A percentile compares a stretch with the other conserved stretches of the same genome.
Conservation (phyloP, 2,888 invertebrate species). For the Phyllotreta cruciferae region DNA sequence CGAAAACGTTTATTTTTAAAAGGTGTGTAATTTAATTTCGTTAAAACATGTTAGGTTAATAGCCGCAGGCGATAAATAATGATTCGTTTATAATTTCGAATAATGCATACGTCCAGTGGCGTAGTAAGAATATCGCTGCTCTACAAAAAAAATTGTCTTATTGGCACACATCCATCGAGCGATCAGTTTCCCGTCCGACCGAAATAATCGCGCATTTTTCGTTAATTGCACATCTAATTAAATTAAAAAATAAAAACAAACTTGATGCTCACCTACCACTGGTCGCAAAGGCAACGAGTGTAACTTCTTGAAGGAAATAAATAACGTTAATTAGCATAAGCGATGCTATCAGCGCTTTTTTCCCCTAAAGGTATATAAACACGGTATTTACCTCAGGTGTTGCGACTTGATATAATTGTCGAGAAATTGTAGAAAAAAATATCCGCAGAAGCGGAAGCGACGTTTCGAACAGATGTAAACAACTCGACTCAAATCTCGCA, state of each 20-base stretch:
- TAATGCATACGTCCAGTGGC: slow-evolving; percentile 2
- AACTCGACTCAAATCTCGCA: slow-evolving; percentile 41
- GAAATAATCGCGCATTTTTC: no score
- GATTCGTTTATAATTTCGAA: slow-evolving; percentile 23
- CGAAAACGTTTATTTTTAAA: slow-evolving; percentile 7
- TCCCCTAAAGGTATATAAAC: slow-evolving; percentile 38
- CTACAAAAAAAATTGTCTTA: neutral
- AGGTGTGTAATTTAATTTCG: slow-evolving; percentile 38
- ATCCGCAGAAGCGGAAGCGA: slow-evolving; percentile 44
- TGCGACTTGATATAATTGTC: slow-evolving; percentile 43
- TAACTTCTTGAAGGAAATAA: slow-evolving; percentile 41
- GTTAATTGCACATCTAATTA: neutral
- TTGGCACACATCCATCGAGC: neutral
- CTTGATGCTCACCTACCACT: slow-evolving; percentile 4
- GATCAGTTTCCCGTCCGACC: neutral
- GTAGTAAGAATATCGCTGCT: neutral
- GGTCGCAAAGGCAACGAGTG: slow-evolving; percentile 28
- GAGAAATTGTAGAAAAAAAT: slow-evolving; percentile 30
- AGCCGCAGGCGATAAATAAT: slow-evolving; percentile 38
- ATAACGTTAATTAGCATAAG: slow-evolving; percentile 45
- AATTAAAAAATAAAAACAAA: neutral
- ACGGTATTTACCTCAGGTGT: slow-evolving; percentile 41
- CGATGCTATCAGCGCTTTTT: slow-evolving; percentile 43
- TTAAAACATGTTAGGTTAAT: slow-evolving; percentile 33
- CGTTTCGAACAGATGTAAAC: slow-evolving; percentile 51